Conservation (phyloP, 2,888 invertebrate species). For the Acanthosepion lycidas region DNA sequence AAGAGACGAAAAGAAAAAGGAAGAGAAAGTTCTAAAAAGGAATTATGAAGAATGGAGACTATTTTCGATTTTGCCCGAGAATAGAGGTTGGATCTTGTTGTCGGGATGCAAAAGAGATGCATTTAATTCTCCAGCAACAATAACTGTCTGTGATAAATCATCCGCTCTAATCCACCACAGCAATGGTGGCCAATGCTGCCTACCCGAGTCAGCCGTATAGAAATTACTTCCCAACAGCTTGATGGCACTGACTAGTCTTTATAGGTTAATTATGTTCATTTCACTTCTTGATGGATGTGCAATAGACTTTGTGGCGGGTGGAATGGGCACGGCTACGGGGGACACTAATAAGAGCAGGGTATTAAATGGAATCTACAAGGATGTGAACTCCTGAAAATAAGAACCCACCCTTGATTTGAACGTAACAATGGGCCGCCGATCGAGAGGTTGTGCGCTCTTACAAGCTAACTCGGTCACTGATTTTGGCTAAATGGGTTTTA, state of each 20-base stretch:
- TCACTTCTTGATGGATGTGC: constrained; percentile 8
- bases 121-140: neutral
- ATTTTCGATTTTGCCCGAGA: neutral
- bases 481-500: too few species aligned
- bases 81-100: neutral
- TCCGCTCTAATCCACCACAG: neutral
- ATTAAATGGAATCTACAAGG: too few species aligned
- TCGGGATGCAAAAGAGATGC: neutral
- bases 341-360: too few species aligned
- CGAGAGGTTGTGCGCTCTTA: too few species aligned
- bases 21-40: neutral
- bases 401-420: too few species aligned
- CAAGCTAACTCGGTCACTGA: too few species aligned
- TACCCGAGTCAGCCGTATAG: neutral
- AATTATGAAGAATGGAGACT: neutral
- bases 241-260: neutral
- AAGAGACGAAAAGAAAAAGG: neutral
- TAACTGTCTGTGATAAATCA: constrained; percentile 22
- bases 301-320: neutral
- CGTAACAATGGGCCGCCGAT: too few species aligned
- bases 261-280: constrained; percentile 13
- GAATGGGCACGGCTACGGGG: neutral
- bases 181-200: neutral
- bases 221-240: constrained; percentile 13
- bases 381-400: too few species aligned